phyloP scores from a whole-genome alignment of 1,140 invertebrate genomes.

The Temnothorax curvispinosus region DNA sequence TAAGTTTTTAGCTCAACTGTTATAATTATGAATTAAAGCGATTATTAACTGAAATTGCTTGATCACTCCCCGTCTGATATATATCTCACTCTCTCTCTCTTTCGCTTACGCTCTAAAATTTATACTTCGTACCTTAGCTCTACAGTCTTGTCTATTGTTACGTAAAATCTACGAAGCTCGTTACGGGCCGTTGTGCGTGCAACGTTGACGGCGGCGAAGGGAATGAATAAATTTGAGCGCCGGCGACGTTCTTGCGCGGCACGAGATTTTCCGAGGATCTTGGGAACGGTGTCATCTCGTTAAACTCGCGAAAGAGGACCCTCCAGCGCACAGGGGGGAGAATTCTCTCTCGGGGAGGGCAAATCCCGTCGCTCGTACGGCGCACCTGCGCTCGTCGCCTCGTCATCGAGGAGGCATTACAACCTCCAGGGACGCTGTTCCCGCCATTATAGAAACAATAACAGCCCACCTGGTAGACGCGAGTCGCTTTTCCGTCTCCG shows the following conservation, averaged over 20 bases:
- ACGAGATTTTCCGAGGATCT: slow-evolving; percentile 53
- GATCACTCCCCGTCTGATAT: background rate
- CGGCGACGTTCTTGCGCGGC: slow-evolving; percentile 47
- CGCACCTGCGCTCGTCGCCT: slow-evolving; percentile 60
- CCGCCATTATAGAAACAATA: slow-evolving; percentile 57
- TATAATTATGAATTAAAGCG: background rate
- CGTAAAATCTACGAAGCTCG: slow-evolving; percentile 26
- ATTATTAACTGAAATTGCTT: background rate
- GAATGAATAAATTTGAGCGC: slow-evolving; percentile 57
- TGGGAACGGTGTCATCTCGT: slow-evolving; percentile 62
- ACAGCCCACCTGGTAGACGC: slow-evolving; percentile 18
- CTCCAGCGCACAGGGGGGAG: background rate
- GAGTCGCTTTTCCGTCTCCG: background rate
- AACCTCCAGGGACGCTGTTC: slow-evolving; percentile 18
- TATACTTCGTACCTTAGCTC: background rate
- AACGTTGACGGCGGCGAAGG: slow-evolving; percentile 27
- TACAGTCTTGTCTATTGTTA: slow-evolving; percentile 15
- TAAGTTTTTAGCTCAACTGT: background rate
- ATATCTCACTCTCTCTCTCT: background rate
- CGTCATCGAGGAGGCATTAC: slow-evolving; percentile 61
- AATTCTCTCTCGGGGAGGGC: slow-evolving; percentile 19
- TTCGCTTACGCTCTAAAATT: background rate
- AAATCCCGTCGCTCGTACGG: slow-evolving; percentile 56
- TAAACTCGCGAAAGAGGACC: slow-evolving; percentile 57
- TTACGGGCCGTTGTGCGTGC: slow-evolving; percentile 39